phyloP scores from a whole-genome alignment of 1,140 invertebrate species.

The Megathymus violae region DNA sequence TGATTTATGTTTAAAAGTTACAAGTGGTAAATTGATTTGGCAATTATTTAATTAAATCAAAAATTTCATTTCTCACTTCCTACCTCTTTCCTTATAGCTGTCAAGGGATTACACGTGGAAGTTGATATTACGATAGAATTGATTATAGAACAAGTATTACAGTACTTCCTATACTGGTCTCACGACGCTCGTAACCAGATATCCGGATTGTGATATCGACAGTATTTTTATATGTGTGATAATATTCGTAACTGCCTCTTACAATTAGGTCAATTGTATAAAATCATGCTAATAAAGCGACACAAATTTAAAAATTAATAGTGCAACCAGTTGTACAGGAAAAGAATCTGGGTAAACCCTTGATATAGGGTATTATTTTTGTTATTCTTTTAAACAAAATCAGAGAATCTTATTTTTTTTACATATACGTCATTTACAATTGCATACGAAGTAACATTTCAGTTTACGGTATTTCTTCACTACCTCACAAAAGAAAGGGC shows the following conservation, averaged over 20 bases:
- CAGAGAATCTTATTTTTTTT: no score
- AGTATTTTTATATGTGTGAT: background rate
- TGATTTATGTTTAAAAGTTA: no score
- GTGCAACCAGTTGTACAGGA: background rate
- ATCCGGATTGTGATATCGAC: conserved; percentile 17
- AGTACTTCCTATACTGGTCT: conserved; percentile 14
- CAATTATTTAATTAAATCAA: background rate
- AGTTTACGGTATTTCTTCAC: no score
- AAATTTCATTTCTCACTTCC: conserved; percentile 20
- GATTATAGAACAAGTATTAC: background rate
- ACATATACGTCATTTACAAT: no score
- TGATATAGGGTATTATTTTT: no score
- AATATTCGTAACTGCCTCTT: background rate
- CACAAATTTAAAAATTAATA: background rate
- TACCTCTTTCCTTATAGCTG: background rate
- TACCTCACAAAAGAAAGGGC: no score
- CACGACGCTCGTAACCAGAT: conserved; percentile 10
- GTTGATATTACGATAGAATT: background rate
- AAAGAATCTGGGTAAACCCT: background rate
- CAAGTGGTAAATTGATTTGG: background rate
- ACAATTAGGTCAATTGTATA: background rate
- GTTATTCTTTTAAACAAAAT: no score
- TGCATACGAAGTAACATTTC: no score
- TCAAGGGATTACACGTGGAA: background rate
- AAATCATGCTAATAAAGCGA: background rate